Percentiles rank a stretch among this genome's conserved stretches.
These are phyloP conservation scores for Podargus strigoides DNA, from an alignment of 2,797 vertebrate species.

Conservation along the genomic window DNA sequence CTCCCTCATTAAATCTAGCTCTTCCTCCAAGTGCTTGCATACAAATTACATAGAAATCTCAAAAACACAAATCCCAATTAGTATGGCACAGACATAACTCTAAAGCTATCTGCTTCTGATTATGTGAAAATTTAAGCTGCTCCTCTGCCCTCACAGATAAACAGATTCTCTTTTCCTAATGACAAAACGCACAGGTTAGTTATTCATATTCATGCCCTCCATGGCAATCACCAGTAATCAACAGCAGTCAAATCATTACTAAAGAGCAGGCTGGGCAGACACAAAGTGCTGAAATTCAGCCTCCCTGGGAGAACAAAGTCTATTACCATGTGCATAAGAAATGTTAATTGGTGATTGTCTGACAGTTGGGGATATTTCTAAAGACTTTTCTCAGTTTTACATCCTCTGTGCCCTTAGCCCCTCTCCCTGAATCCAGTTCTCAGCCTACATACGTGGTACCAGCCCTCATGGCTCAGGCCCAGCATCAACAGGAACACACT, in stretches of 20 bases:
- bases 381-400: neutral
- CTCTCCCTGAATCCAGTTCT: neutral
- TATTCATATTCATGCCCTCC: neutral
- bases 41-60: neutral
- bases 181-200: neutral
- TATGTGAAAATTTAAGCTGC: neutral
- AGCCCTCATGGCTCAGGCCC: neutral
- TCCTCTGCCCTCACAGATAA: neutral
- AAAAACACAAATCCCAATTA: neutral
- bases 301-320: neutral
- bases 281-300: neutral
- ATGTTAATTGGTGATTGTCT: neutral
- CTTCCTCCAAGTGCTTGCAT: neutral
- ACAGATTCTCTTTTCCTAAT: neutral
- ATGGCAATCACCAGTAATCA: neutral
- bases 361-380: neutral
- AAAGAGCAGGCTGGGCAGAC: neutral
- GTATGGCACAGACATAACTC: neutral
- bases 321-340: neutral
- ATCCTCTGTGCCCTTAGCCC: neutral
- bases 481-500: neutral
- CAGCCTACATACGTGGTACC: rapidly evolving
- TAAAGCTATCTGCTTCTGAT: neutral
- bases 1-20: neutral
- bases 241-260: neutral